These are phyloP conservation scores for Mus spretus DNA, from an alignment of 2,797 vertebrate species.

Conservation along the genomic window DNA sequence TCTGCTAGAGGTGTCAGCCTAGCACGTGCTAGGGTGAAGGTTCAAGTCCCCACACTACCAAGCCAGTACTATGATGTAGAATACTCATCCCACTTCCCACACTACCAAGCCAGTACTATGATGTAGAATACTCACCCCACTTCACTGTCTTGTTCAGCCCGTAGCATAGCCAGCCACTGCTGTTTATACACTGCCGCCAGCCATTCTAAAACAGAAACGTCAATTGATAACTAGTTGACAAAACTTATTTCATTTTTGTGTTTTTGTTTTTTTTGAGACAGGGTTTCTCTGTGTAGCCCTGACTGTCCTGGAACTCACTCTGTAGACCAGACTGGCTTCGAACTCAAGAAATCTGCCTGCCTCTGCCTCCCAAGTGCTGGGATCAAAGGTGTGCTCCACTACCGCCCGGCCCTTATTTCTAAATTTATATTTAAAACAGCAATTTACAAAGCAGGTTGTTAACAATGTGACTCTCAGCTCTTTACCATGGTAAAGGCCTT, in stretches of 20 bases:
- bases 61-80: slow-evolving; percentile 62
- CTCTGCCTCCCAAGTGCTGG: too few relatives aligned
- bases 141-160: slow-evolving; percentile 98
- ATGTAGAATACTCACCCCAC: slow-evolving; percentile 92
- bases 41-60: neutral
- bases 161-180: slow-evolving; percentile 99
- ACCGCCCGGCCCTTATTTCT: neutral
- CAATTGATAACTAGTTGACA: slow-evolving; percentile 1
- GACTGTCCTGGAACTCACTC: too few relatives aligned
- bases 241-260: slow-evolving; percentile 32
- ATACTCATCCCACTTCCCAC: slow-evolving; percentile 94
- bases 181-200: slow-evolving; percentile 95
- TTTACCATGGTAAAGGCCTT: slow-evolving; percentile 18
- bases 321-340: too few relatives aligned
- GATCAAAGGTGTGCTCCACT: too few relatives aligned
- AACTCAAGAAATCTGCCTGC: too few relatives aligned
- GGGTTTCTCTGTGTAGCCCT: too few relatives aligned
- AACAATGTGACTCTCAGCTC: slow-evolving; percentile 31
- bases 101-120: slow-evolving; percentile 40
- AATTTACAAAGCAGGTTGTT: slow-evolving; percentile 11
- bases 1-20: neutral
- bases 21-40: neutral
- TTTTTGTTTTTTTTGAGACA: too few relatives aligned
- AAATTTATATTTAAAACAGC: slow-evolving; percentile 57
- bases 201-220: slow-evolving; percentile 92